Percentiles rank a stretch among this genome's conserved stretches.
Evolutionary conservation across 2,113 vertebrate genomes (phyloP).

Genomic region (Acanthochromis polyacanthus): DNA sequence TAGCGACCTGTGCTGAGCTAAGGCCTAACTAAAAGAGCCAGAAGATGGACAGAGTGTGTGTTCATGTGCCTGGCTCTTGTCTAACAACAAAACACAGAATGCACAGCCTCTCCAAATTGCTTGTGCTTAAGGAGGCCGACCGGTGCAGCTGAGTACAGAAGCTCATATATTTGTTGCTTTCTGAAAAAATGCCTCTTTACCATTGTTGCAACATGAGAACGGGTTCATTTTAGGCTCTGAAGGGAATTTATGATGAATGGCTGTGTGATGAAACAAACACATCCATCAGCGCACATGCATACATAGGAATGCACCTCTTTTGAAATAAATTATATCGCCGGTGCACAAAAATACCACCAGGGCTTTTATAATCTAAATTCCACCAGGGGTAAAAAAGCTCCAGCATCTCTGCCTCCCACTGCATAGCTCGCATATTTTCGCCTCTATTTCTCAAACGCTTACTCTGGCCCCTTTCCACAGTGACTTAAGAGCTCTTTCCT

Average conservation of each 20-base stretch:
- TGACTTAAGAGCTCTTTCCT: conserved; percentile 67
- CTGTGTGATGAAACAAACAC: conserved; percentile 37
- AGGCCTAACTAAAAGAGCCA: conserved; percentile 65
- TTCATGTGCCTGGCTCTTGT: conserved; percentile 44
- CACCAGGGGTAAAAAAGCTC: conserved; percentile 59
- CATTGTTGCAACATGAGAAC: conserved; percentile 12
- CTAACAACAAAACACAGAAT: conserved; percentile 56
- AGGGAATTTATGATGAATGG: conserved; percentile 7
- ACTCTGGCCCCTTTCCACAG: conserved; percentile 52
- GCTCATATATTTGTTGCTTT: conserved; percentile 16
- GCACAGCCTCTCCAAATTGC: conserved; percentile 48
- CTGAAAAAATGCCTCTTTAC: conserved; percentile 16
- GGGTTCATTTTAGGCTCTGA: conserved; percentile 15
- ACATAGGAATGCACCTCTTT: conserved; percentile 50
- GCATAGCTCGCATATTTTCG: conserved; percentile 85
- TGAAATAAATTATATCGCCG: conserved; percentile 57
- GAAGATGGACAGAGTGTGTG: conserved; percentile 44
- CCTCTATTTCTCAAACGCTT: conserved; percentile 66
- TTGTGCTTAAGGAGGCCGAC: conserved; percentile 43
- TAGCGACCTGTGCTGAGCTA: conserved; percentile 68
- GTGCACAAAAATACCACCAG: conserved; percentile 60
- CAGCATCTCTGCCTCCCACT: conserved; percentile 78
- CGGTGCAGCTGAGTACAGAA: conserved; percentile 13
- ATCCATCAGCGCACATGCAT: conserved; percentile 5
- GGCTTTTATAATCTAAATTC: conserved; percentile 78